These are phyloP conservation scores for Thereva nobilitata DNA, from an alignment of 2,888 invertebrate genomes.

Conservation along the genomic window DNA sequence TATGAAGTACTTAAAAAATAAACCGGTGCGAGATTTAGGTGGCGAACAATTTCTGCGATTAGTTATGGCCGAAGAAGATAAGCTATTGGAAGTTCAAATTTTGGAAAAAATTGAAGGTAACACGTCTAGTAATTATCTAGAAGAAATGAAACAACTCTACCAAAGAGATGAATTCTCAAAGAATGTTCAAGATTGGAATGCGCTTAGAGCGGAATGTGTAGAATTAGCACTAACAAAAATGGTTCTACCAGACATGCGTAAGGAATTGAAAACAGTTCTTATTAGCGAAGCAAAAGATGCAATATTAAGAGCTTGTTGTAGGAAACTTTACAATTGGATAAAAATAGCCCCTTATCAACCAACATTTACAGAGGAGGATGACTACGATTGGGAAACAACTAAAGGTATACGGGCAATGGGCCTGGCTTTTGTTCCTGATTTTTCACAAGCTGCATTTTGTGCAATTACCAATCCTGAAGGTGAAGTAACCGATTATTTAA, in stretches of 20 bases:
- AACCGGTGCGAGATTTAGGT: conserved; percentile 85
- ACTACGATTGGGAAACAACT: conserved; percentile 85
- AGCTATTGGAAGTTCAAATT: conserved; percentile 72
- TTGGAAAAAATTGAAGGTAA: conserved; percentile 79
- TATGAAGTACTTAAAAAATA: conserved; percentile 89
- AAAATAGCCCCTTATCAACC: conserved; percentile 77
- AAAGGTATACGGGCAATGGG: conserved; percentile 83
- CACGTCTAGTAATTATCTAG: conserved; percentile 76
- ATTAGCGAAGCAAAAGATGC: conserved; percentile 86
- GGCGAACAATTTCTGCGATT: conserved; percentile 91
- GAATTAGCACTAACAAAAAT: conserved; percentile 85
- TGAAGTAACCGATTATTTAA: conserved; percentile 87
- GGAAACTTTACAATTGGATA: conserved; percentile 88
- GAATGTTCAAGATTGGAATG: conserved; percentile 95
- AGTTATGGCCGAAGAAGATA: conserved; percentile 79
- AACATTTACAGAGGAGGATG: conserved; percentile 78
- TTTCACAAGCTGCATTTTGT: conserved; percentile 82
- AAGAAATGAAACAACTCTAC: conserved; percentile 78
- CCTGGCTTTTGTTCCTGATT: conserved; percentile 84
- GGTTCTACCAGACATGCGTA: conserved; percentile 85
- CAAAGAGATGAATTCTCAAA: conserved; percentile 89
- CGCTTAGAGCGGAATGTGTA: conserved; percentile 82
- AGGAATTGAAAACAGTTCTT: conserved; percentile 80
- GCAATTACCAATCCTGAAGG: conserved; percentile 87
- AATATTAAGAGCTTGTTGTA: conserved; percentile 80